Evolutionary conservation across 2,113 vertebrate species (phyloP), one percentile per base, ranked within the genome.

Genomic region (Brachypodius melanocephalos): DNA sequence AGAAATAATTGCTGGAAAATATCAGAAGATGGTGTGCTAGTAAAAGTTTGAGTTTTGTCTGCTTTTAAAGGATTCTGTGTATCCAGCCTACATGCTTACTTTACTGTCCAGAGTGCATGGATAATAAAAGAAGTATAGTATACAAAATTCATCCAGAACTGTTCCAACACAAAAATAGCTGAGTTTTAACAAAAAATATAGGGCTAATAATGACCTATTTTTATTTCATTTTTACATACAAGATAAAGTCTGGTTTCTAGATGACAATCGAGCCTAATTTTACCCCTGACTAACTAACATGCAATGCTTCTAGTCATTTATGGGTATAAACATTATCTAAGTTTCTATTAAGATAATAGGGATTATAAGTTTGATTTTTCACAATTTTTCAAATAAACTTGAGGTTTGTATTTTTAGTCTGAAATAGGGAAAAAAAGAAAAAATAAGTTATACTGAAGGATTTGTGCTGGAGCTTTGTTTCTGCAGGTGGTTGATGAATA

Each of bases 1-100:
- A 95, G 66, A 89, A 95, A 78, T 78, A 95, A 88, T 81, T 92
- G 69, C 57, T 61, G 42, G 45, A 69, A 92, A 92, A 79, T 79
- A 72, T 72, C 89, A 91, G 65, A 92, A 84, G n/a, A 24, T 61
- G 43, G 31, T 59, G 48, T 57, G 8, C 40, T 54, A 67, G 26
- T 22, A 31, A 78, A 89, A 57, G n/a, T 75, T 67, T 48, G n/a
- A 25, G 18, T 62, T 81, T 91, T 4, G 0, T 29, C 45, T 79
- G 32, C 36, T 85, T 91, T 79, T 61, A 79, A 49, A 89, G 26
- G 24, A 78, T 32, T 65, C 48, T 65, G 4, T 58, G 28, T 71
- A 31, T 76, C 32, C 52, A 82, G 52, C 7, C 26, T 63, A 55
- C 8, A 17, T 42, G 32, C 32, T 73, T 57, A 77, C 48, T 74